Evolutionary conservation across 1,140 invertebrate genomes (phyloP), one percentile per base, ranked within the genome.

Genomic region (Dinoponera quadriceps): DNA sequence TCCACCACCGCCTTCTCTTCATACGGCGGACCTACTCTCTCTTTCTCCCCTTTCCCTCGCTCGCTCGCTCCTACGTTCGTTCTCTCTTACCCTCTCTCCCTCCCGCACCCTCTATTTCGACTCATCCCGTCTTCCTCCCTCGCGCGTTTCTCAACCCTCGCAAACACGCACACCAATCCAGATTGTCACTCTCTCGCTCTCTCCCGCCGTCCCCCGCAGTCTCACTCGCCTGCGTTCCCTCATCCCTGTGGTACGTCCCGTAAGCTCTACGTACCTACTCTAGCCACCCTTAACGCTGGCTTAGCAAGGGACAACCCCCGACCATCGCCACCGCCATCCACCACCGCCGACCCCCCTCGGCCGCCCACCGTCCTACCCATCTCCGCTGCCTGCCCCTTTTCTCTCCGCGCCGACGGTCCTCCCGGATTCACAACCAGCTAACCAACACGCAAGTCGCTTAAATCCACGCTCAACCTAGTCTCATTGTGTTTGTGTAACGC

Each of bases 211-310:
- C 78, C 81, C 84, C 82, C 65, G 62, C 63, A 84, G 83, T 85
- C 84, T 84, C 82, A 74, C 72, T 85, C 75, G 59, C 59, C 22
- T 75, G 38, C 68, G 44, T 82, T 57, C 80, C 49, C 82, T 87
- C 77, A 63, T 85, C 82, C 71, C 85, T 75, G 81, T 77, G 74
- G 77, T 87, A 80, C 83, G 83, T 83, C 62, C 89, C 66, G 85
- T 85, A 90, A 88, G 87, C 89, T 91, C 85, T 84, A 83, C 88
- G 86, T 90, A 90, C 85, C 86, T 91, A 90, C 90, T 91, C 91
- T 91, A 88, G 91, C 90, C 82, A 92, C 92, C 93, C 93, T 94
- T 94, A 92, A 93, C 91, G 91, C 90, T 91, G 91, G 91, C 93
- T 94, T 94, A 93, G 91, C 89, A 88, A 90, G 88, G 89, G 92